Evolutionary conservation across 1,140 invertebrate species (phyloP), one percentile per base, ranked within the genome.

Genomic region (Aphelenchoides besseyi): DNA sequence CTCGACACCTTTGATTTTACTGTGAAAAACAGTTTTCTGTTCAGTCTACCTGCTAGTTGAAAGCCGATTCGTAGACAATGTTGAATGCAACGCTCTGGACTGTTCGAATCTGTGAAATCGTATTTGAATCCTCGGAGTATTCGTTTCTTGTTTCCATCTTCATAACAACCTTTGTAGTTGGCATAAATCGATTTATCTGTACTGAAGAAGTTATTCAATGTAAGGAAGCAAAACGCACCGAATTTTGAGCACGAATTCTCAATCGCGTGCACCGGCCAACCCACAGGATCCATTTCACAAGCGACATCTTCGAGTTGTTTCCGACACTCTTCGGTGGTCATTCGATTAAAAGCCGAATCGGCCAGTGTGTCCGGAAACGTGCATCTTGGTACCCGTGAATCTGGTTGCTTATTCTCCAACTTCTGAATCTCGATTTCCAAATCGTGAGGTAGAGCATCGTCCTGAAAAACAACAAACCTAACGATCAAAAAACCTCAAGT

Each of bases 31-130:
- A 30, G 5, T 26, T 55, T 12, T 28, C 9, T 23, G 52, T 55
- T 8, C 16, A 35, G n/a, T 68, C 12, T n/a, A 82, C 80, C 79
- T 12, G 75, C 76, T 36, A 69, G 71, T 28, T 62, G n/a, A 70
- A 68, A 75, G 16, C 80, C 79, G 18, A 66, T 67, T 68, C 69
- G 69, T 9, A 81, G 68, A 71, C 79, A 81, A 48, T 30, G 53
- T 30, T 78, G 74, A 41, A 68, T 16, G 64, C 80, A 81, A 28
- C 41, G 29, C 55, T 73, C 55, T 0, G 72, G 35, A 23, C 29
- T 62, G 61, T 80, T 82, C 16, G 18, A 29, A 5, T 35, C 69
- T 12, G 48, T 63, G 28, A 82, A 73, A 8, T 77, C 28, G 36
- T 70, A 79, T 12, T 52, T 37, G 61, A 74, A 80, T 9, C 70